Evolutionary conservation across 2,888 invertebrate species (phyloP).

Genomic region (Cephonodes hylas): DNA sequence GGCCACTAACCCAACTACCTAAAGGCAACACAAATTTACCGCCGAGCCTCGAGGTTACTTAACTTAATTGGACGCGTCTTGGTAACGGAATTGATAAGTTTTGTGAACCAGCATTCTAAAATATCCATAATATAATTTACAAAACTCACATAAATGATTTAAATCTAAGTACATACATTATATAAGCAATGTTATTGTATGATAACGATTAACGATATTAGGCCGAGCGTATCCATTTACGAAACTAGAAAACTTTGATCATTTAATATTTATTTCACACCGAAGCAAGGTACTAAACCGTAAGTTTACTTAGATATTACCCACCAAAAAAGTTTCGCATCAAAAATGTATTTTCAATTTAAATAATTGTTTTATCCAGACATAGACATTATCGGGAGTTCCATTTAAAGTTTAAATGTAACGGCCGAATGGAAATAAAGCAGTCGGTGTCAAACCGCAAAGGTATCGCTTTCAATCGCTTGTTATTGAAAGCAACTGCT

Average conservation of each 20-base stretch:
- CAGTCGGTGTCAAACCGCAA: slow-evolving; percentile 18
- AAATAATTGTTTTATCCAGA: too few relatives aligned
- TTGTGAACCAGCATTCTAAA: neutral
- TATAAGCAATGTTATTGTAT: neutral
- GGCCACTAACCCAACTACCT: slow-evolving; percentile 7
- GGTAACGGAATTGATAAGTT: slow-evolving; percentile 14
- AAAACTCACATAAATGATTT: neutral
- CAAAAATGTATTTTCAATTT: too few relatives aligned
- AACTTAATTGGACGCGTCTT: slow-evolving; percentile 13
- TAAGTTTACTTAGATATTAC: neutral
- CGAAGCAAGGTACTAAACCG: neutral
- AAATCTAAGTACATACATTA: neutral
- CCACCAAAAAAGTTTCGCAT: too few relatives aligned
- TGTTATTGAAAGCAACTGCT: slow-evolving; percentile 29
- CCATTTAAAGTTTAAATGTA: neutral
- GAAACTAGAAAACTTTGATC: neutral
- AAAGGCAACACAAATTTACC: slow-evolving; percentile 12
- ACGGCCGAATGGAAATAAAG: neutral
- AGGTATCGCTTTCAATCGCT: slow-evolving; percentile 35
- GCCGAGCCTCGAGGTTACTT: slow-evolving; percentile 11
- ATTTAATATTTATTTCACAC: neutral
- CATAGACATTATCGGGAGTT: neutral
- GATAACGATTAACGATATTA: too few relatives aligned
- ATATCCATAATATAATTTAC: neutral
- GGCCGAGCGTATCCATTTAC: too few relatives aligned